Conservation (phyloP, 2,888 invertebrate genomes). For the Chorisops tibialis region DNA sequence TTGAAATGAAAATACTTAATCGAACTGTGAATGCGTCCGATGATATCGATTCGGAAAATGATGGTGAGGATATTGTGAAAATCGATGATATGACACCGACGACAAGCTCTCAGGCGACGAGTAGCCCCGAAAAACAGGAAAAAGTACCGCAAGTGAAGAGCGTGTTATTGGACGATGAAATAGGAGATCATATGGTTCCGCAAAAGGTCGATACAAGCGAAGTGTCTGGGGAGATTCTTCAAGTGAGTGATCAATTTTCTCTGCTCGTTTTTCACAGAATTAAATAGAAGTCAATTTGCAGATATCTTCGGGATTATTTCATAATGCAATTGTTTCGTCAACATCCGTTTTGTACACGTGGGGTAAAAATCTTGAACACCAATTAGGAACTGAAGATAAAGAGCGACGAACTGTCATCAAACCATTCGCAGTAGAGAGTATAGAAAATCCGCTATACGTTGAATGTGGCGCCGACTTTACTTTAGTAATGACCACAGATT, state of each 20-base stretch:
- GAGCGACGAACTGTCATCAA: conserved; percentile 46
- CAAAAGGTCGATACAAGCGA: conserved; percentile 60
- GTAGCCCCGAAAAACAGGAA: not conserved
- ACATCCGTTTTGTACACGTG: conserved; percentile 73
- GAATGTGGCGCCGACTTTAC: conserved; percentile 53
- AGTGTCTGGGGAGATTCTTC: conserved; percentile 61
- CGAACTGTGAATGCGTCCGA: no score
- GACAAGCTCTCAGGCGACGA: not conserved
- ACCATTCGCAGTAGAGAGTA: conserved; percentile 47
- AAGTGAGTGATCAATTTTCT: conserved; percentile 52
- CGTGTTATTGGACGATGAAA: conserved; percentile 30
- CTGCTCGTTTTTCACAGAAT: not conserved
- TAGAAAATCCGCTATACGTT: conserved; percentile 48
- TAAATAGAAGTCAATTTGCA: conserved; percentile 32
- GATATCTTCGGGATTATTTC: conserved; percentile 77
- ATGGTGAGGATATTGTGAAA: not conserved
- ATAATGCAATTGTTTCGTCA: conserved; percentile 70
- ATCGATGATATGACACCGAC: not conserved
- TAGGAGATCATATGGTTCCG: conserved; percentile 59
- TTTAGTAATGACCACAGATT: conserved; percentile 50
- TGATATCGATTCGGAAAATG: not conserved
- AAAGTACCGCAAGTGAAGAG: conserved; percentile 29
- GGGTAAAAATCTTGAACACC: conserved; percentile 89
- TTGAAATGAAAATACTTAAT: not conserved
- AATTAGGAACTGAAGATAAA: conserved; percentile 63